Conservation (phyloP, 2,797 vertebrate genomes). For the Echeneis naucrates region DNA sequence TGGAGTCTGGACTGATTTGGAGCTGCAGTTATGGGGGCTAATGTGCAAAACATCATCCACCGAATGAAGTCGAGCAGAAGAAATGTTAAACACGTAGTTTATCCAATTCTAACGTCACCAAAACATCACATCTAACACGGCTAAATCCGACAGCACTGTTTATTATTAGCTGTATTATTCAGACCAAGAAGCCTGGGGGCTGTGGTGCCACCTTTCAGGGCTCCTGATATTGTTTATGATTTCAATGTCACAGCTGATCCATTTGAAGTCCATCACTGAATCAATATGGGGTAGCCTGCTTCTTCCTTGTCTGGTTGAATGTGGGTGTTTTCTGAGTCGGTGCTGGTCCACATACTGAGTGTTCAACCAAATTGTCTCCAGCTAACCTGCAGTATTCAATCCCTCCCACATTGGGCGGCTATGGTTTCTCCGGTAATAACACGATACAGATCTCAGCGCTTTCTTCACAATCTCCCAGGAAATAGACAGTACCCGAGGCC, state of each 20-base stretch:
- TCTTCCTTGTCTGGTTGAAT: not conserved
- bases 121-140: not conserved
- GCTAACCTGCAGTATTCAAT: slow-evolving; percentile 51
- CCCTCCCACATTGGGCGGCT: slow-evolving; percentile 56
- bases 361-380: slow-evolving; percentile 25
- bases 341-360: not conserved
- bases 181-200: not conserved
- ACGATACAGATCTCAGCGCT: slow-evolving; percentile 5
- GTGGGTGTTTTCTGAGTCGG: not conserved
- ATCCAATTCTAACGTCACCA: not conserved
- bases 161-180: not conserved
- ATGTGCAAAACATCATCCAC: not conserved
- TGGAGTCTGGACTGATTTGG: not conserved
- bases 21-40: not conserved
- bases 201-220: not conserved
- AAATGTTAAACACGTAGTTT: not conserved
- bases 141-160: not conserved
- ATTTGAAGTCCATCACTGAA: not conserved
- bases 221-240: not conserved
- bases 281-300: no score
- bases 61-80: not conserved
- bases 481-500: not conserved
- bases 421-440: slow-evolving; percentile 39
- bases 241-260: slow-evolving; percentile 18
- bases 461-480: not conserved